Base-by-base conservation (phyloP, 2,113 vertebrate species). In the Pycnonotus jocosus region DNA sequence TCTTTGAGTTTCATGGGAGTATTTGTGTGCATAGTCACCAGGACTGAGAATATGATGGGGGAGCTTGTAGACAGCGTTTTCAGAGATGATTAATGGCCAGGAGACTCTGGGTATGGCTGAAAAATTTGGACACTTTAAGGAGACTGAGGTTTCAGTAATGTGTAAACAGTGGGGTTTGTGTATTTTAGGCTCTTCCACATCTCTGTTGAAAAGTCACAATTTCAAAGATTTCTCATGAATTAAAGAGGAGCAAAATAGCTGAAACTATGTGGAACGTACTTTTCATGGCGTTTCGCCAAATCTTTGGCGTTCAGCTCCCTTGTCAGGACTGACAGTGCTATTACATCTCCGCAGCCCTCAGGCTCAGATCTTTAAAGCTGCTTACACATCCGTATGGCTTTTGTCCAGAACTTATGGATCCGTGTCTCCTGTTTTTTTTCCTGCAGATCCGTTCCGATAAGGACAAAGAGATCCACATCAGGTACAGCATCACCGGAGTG, bases 401-500 rank as follows among this genome's bases (percentile, higher is more conserved):
- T 88, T 78, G 58, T 86, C 53, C 74, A 54, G 70, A 70, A 24
- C 85, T 94, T 22, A 93, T 1, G 9, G 54, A 68, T 48, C 70
- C 30, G 56, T 88, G 65, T 88, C 87, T 95, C 62, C n/a, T n/a
- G n/a, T 93, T 47, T 80, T 93, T 4, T 87, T 91, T 81, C 72
- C 69, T 77, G 25, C 98, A 99, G 99, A 99, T 99, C 93, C 99
- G 99, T 24, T 99, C 99, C 0, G 99, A 99, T 96, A 99, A 99
- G 90, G 99, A 99, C 97, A 98, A 98, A 23, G 98, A 99, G 95
- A 99, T 99, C 88, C 98, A 98, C 16, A 99, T 99, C 94, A 98
- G 99, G 4, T 99, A 99, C 97, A 99, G 99, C 97, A 98, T 99
- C 98, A 99, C 99, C 0, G 99, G 99, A 1, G 99, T 99, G 81